Conservation (phyloP, 2,113 vertebrate species). For the Paradoxurus hermaphroditus region DNA sequence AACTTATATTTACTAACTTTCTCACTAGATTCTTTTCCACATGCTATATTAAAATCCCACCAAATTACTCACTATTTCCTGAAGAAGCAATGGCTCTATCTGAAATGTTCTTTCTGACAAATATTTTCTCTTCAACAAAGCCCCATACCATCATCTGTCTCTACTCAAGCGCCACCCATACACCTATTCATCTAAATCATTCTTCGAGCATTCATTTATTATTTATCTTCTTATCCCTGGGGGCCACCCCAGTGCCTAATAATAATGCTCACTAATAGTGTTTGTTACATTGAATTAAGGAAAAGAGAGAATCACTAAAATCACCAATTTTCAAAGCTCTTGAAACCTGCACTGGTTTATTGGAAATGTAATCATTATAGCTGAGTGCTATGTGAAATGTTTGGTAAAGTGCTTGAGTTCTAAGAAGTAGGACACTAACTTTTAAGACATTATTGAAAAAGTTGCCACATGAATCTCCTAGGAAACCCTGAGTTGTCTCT, state of each 20-base stretch:
- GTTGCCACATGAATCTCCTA: not conserved
- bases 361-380: not conserved
- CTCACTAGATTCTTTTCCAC: not conserved
- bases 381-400: not conserved
- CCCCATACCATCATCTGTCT: not conserved
- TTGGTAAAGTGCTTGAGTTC: not conserved
- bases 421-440: not conserved
- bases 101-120: not conserved
- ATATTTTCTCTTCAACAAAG: not conserved
- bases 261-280: not conserved
- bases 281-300: not conserved
- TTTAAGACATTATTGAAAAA: not conserved
- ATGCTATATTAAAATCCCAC: not conserved
- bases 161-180: not conserved
- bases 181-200: not conserved
- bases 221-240: not conserved
- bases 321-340: not conserved
- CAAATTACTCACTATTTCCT: not conserved
- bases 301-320: not conserved
- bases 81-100: not conserved
- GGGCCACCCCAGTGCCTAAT: not conserved
- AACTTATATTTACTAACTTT: not conserved
- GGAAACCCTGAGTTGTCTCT: not conserved
- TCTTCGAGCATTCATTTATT: not conserved
- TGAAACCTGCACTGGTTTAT: not conserved